phyloP scores from a whole-genome alignment of 2,797 vertebrate genomes.

The Notolepis coatsorum region DNA sequence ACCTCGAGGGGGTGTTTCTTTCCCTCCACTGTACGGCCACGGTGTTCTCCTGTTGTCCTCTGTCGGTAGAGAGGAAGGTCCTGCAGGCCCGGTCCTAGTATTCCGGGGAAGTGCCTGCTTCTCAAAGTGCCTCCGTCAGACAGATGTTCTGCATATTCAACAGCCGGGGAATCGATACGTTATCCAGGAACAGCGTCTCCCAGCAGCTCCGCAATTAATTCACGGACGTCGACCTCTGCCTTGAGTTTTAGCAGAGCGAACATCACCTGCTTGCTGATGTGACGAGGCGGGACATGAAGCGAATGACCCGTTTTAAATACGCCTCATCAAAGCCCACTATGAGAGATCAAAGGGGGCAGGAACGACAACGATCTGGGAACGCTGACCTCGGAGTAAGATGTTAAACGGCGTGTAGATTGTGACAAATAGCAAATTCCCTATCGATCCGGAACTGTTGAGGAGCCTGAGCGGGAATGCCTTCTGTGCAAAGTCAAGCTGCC shows the following conservation, averaged over 20 bases:
- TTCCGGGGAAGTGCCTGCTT: slow-evolving; percentile 49
- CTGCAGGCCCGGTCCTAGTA: slow-evolving; percentile 35
- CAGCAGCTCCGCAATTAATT: slow-evolving; percentile 66
- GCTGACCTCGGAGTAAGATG: slow-evolving; percentile 54
- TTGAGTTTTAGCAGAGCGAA: slow-evolving; percentile 72
- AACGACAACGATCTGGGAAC: slow-evolving; percentile 47
- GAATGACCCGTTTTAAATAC: slow-evolving; percentile 63
- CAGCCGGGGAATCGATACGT: slow-evolving; percentile 70
- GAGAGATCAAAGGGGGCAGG: slow-evolving; percentile 58
- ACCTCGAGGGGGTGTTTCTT: too few species aligned
- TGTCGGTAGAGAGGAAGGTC: too few species aligned
- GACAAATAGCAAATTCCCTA: slow-evolving; percentile 59
- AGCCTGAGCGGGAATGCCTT: slow-evolving; percentile 43
- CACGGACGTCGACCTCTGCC: slow-evolving; percentile 68
- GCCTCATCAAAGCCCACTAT: slow-evolving; percentile 56
- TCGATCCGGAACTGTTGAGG: slow-evolving; percentile 41
- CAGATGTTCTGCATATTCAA: slow-evolving; percentile 76
- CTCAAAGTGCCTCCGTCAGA: slow-evolving; percentile 55
- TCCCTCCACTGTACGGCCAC: too few species aligned
- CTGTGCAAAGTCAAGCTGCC: slow-evolving; percentile 24
- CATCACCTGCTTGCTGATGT: slow-evolving; percentile 63
- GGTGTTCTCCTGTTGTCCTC: too few species aligned
- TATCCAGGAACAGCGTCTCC: slow-evolving; percentile 57
- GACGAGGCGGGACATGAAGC: slow-evolving; percentile 52
- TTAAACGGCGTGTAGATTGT: slow-evolving; percentile 46